Conservation (phyloP, 2,113 vertebrate species). For the Probosciger aterrimus region DNA sequence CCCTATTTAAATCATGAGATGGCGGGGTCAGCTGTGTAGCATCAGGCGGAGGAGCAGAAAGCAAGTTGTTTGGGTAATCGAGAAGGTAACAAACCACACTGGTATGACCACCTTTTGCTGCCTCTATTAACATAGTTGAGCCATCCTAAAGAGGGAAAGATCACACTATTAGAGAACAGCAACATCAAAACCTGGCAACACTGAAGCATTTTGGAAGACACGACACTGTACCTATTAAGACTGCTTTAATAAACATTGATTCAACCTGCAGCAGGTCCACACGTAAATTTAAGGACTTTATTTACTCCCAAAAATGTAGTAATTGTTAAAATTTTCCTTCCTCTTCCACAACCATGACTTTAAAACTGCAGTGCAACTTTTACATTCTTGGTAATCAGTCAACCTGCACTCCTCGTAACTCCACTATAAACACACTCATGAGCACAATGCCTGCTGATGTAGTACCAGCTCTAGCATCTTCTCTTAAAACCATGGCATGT, state of each 20-base stretch:
- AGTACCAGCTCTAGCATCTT: background rate
- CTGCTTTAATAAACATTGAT: background rate
- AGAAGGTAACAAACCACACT: slow-evolving; percentile 98
- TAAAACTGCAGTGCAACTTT: background rate
- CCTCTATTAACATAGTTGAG: slow-evolving; percentile 99
- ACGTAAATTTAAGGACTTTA: background rate
- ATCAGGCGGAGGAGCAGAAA: slow-evolving; percentile 94
- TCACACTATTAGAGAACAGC: background rate
- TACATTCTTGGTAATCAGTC: rapidly evolving
- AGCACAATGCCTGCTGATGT: background rate
- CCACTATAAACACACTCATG: rapidly evolving
- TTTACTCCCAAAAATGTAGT: background rate
- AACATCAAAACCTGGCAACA: background rate
- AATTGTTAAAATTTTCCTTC: background rate
- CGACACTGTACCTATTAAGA: rapidly evolving
- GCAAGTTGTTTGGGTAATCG: slow-evolving; percentile 98
- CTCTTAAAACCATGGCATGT: rapidly evolving
- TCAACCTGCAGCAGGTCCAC: background rate
- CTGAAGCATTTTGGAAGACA: background rate
- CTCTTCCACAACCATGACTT: background rate
- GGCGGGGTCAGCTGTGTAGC: slow-evolving; percentile 96
- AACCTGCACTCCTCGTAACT: background rate
- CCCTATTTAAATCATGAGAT: slow-evolving; percentile 97
- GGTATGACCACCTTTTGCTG: slow-evolving; percentile 97
- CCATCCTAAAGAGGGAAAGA: slow-evolving; percentile 80